Evolutionary conservation across 92 coral and sea anemone genomes (phyloP), one percentile per base, ranked within the genome.

Genomic region (Bergia sp.): DNA sequence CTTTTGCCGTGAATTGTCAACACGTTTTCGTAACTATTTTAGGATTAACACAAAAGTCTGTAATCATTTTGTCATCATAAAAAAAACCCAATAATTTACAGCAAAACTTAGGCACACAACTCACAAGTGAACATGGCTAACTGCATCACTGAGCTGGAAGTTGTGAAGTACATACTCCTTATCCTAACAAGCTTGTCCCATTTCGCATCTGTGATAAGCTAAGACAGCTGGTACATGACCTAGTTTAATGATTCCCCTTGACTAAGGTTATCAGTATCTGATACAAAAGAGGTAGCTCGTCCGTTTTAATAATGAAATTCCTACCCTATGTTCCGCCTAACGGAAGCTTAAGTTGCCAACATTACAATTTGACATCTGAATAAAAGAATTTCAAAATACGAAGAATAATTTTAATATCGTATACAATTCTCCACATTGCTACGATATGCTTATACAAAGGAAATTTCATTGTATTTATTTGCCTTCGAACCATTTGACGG

Each of bases 11-110:
- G 20, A 18, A 38, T 69, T 84, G 79, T 69, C 87, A 84, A 65
- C 77, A 84, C 66, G 87, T 84, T 84, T 72, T 84, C 78, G 78
- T 84, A 79, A 84, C 87, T 47, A 69, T 69, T 45, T 37, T 18
- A 69, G 71, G 57, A 67, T 45, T 71, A 12, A 72, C 44, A 49
- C 44, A 36, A 45, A 84, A 2, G 64, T 43, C 80, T 41, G 23
- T 36, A 84, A 49, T 84, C 44, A 84, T 71, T 73, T 71, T 84
- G 77, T 71, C 49, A 71, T 73, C 58, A 73, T 84, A 37, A 38
- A 36, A n/a, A 45, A 71, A 84, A 84, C 20, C 29, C 29, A 29
- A 38, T 64, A 55, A 58, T 57, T 80, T 38, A 80, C 85, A 49
- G 83, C 67, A 49, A 21, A 8, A 53, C 16, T 3, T 53, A 53